Evolutionary conservation across 2,888 invertebrate genomes (phyloP), one percentile per base, ranked within the genome.

Genomic region (Yponomeuta plumbellus): DNA sequence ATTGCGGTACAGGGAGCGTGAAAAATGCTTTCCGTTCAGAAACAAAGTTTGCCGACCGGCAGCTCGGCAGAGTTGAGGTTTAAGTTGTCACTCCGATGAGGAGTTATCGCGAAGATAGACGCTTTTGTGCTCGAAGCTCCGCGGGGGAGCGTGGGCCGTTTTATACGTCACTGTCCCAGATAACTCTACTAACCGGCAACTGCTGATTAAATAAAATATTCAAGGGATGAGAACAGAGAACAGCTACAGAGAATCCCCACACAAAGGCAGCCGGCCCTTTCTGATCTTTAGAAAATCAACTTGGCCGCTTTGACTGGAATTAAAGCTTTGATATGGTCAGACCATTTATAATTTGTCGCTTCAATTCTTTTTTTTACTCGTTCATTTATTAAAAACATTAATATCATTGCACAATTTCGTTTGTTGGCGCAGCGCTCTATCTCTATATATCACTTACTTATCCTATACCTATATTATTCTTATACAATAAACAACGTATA

Each of bases 81-180:
- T 59, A 22, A 21, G 20, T 59, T 59, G 59, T 59, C 59, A 59
- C 59, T 59, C 59, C 13, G 59, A 23, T 23, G 21, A 59, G 59
- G 21, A 59, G 22, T 59, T 59, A 59, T 59, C 59, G 21, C 22
- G 22, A 10, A 59, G 59, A 59, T 59, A 59, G 21, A 21, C 59
- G 23, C 22, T 59, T 59, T 59, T 59, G 21, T 59, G 22, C 59
- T 20, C 59, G 22, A 23, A 17, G 17, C 17, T 17, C 44, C 44
- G 17, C 44, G 44, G 17, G 17, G 44, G 44, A 52, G 44, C 44
- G 44, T 52, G 44, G 44, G 44, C 44, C 44, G 44, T 13, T 17
- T 13, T 52, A 17, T 52, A 52, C 17, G 44, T 52, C 44, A 52
- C 44, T 52, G 44, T 52, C 44, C 44, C 44, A 52, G 44, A 52